A percentile compares a stretch with the other conserved stretches of the same genome.
Evolutionary conservation across 2,797 vertebrate genomes (phyloP).

Genomic region (Gymnocypris eckloni): DNA sequence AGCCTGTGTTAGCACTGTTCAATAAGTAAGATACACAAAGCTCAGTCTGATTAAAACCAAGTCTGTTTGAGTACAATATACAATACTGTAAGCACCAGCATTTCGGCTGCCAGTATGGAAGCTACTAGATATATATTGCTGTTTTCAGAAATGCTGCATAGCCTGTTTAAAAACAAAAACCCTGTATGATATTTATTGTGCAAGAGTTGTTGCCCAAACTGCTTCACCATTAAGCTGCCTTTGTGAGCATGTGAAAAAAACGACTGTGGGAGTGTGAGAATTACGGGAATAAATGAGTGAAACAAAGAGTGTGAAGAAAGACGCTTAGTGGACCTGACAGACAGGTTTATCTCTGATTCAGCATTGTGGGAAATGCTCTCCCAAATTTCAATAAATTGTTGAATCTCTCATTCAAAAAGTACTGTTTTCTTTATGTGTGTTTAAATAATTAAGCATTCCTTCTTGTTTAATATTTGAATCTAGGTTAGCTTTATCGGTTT

Average conservation of each 20-base stretch:
- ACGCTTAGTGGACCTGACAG: conserved; percentile 65
- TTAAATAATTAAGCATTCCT: conserved; percentile 43
- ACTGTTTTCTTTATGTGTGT: background rate
- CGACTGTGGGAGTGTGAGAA: conserved; percentile 34
- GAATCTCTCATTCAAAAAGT: background rate
- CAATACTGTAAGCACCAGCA: conserved; percentile 26
- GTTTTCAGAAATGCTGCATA: conserved; percentile 49
- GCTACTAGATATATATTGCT: conserved; percentile 41
- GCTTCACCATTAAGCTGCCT: conserved; percentile 34
- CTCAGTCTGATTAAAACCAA: conserved; percentile 2
- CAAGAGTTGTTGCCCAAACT: conserved; percentile 28
- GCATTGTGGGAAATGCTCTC: conserved; percentile 69
- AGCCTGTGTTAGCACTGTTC: conserved; percentile 30
- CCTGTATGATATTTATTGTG: conserved; percentile 33
- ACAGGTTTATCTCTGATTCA: conserved; percentile 68
- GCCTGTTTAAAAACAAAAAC: conserved; percentile 39
- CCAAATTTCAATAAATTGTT: conserved; percentile 53
- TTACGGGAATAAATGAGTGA: conserved; percentile 31
- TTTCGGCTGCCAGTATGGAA: conserved; percentile 20
- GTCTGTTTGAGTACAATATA: background rate
- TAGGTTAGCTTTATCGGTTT: conserved; percentile 9
- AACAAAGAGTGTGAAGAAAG: conserved; percentile 50
- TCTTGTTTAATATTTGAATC: conserved; percentile 9
- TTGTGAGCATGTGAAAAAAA: conserved; percentile 39
- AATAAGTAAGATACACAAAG: background rate